phyloP scores from a whole-genome alignment of 2,888 invertebrate species.

The Galeopsomyia nigrocyanea region DNA sequence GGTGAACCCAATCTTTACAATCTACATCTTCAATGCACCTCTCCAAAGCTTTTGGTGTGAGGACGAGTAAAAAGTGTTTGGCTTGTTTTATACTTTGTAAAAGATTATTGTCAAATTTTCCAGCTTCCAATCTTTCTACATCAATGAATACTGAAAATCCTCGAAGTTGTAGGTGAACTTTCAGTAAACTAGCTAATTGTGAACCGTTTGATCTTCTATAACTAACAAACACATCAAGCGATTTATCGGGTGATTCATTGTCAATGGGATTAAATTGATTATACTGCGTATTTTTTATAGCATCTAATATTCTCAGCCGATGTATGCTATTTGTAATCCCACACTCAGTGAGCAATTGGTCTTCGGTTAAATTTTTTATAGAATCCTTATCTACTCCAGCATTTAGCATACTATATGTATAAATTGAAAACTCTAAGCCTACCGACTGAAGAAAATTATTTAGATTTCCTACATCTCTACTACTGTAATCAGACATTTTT shows the following conservation, averaged over 20 bases:
- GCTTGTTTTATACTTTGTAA: slow-evolving; percentile 97
- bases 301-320: slow-evolving; percentile 88
- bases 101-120: slow-evolving; percentile 98
- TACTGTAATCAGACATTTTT: slow-evolving; percentile 96
- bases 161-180: slow-evolving; percentile 95
- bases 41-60: slow-evolving; percentile 95
- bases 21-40: slow-evolving; percentile 93
- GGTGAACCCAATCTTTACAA: slow-evolving; percentile 99
- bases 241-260: slow-evolving; percentile 86
- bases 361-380: slow-evolving; percentile 88
- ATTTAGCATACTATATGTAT: slow-evolving; percentile 96
- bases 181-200: slow-evolving; percentile 93
- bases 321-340: slow-evolving; percentile 96
- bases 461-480: slow-evolving; percentile 91
- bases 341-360: slow-evolving; percentile 92
- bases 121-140: slow-evolving; percentile 96
- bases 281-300: slow-evolving; percentile 76
- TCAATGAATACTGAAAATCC: slow-evolving; percentile 98
- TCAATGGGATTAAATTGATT: slow-evolving; percentile 63
- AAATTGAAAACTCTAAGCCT: slow-evolving; percentile 92
- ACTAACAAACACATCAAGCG: slow-evolving; percentile 97
- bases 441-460: slow-evolving; percentile 87
- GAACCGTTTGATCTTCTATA: slow-evolving; percentile 98
- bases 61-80: slow-evolving; percentile 94
- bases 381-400: slow-evolving; percentile 94